These are phyloP conservation scores for Drosophila rufa DNA, from an alignment of 1,140 invertebrate species.

Conservation along the genomic window DNA sequence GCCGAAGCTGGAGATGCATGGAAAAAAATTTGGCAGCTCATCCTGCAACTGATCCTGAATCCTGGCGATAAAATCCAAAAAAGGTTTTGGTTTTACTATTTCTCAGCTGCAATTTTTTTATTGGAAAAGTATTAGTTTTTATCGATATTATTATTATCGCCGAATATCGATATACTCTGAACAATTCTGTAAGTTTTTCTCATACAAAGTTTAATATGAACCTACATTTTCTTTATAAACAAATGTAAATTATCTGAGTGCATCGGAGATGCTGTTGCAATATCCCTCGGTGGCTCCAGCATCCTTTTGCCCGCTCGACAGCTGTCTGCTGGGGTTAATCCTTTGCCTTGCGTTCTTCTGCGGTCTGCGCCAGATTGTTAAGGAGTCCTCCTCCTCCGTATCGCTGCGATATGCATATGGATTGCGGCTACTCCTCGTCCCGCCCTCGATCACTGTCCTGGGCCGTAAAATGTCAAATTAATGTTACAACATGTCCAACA, in stretches of 20 bases:
- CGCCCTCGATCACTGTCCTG: conserved; percentile 11
- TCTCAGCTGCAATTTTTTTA: too few species aligned
- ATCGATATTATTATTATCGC: too few species aligned
- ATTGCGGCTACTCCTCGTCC: conserved; percentile 3
- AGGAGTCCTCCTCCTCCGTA: conserved; percentile 20
- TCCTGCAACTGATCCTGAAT: too few species aligned
- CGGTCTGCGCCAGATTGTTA: conserved; percentile 72
- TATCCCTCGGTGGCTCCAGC: conserved; percentile 38
- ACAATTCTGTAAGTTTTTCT: too few species aligned
- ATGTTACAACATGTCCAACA: conserved; percentile 81
- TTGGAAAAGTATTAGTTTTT: too few species aligned
- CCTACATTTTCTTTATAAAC: too few species aligned
- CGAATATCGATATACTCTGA: too few species aligned
- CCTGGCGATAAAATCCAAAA: too few species aligned
- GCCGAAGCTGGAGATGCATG: conserved; percentile 2
- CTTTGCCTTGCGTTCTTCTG: conserved; percentile 59
- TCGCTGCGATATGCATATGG: conserved; percentile 46
- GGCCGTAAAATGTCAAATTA: conserved; percentile 82
- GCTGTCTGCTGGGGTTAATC: conserved; percentile 47
- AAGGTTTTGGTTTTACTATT: too few species aligned
- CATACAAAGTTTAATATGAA: too few species aligned
- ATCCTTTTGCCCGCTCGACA: conserved; percentile 57
- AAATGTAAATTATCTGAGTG: conserved; percentile 1
- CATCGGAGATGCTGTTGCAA: conserved; percentile 2
- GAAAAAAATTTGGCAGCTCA: background rate